Evolutionary conservation across 2,113 vertebrate species (phyloP), one percentile per base, ranked within the genome.

Genomic region (Okapia johnstoni): DNA sequence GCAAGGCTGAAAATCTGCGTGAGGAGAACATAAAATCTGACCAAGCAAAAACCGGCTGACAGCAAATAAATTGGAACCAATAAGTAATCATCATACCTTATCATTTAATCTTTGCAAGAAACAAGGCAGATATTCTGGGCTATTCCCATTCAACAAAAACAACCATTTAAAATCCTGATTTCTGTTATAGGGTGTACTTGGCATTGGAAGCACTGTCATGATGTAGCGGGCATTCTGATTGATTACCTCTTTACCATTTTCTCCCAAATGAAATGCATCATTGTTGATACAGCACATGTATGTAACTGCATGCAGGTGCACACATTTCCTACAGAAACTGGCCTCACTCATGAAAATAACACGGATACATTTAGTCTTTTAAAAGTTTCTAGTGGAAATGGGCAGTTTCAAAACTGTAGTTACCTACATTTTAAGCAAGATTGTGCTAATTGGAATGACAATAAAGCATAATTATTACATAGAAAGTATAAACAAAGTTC

Each of bases 41-140:
- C 85, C n/a, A 96, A 63, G 98, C 80, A 96, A 97, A 98, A 98
- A 94, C 26, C 25, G 25, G 58, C 30, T 98, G 85, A 97, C 95
- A 98, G 91, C 36, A 98, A 98, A 98, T 97, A 98, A 98, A 98
- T 1, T 97, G 96, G 93, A 97, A 90, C 46, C 97, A 97, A 86
- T 96, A 97, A 98, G 93, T 95, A 96, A 98, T 96, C 97, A 98
- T 54, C 89, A 93, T 55, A 80, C 94, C 88, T 96, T 94, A 97
- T 80, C 94, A 92, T 92, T 96, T 94, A 97, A 98, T 97, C 97
- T 98, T 91, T 81, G 58, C 57, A 93, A 97, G 96, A 94, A 97
- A 96, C 97, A 98, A 97, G 97, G 81, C 26, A 80, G 77, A 83
- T 85, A 77, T 73, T 30, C 40, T 88, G 88, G 80, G 61, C 80